Evolutionary conservation across 2,888 invertebrate genomes (phyloP).

Genomic region (Omphaloscelis lunosa): DNA sequence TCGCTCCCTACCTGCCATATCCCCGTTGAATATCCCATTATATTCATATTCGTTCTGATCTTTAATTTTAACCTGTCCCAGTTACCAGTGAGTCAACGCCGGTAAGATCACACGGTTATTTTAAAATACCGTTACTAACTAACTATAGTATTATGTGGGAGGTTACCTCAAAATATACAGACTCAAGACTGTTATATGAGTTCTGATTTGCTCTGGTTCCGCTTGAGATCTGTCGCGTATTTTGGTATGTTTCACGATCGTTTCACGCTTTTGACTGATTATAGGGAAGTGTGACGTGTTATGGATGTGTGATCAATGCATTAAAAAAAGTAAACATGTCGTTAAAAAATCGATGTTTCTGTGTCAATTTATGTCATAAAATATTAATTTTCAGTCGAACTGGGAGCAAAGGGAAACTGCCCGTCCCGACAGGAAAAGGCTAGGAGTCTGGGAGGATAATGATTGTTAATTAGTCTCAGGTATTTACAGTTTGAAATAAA

Average conservation of each 20-base stretch:
- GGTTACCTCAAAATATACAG: constrained; percentile 39
- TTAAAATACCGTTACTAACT: constrained; percentile 54
- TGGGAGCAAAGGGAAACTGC: not conserved
- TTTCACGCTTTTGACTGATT: not conserved
- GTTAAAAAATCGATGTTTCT: not conserved
- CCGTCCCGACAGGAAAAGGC: not conserved
- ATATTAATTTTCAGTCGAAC: not conserved
- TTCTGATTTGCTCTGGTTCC: constrained; percentile 39
- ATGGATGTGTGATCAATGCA: no score
- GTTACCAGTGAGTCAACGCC: constrained; percentile 52
- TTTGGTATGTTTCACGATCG: constrained; percentile 8
- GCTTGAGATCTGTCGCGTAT: constrained; percentile 2
- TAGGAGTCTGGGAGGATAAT: constrained; percentile 6
- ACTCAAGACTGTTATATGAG: constrained; percentile 38
- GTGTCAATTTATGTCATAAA: not conserved
- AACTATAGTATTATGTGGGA: constrained; percentile 63
- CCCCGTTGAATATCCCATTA: not conserved
- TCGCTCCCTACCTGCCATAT: not conserved
- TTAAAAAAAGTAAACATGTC: no score
- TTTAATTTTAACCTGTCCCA: constrained; percentile 58
- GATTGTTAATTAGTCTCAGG: not conserved
- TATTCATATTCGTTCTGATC: constrained; percentile 27
- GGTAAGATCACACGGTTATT: constrained; percentile 63
- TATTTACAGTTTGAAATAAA: not conserved
- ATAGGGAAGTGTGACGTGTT: not conserved